These are phyloP conservation scores for Ascaphus truei DNA, from an alignment of 2,113 vertebrate genomes.

Conservation along the genomic window DNA sequence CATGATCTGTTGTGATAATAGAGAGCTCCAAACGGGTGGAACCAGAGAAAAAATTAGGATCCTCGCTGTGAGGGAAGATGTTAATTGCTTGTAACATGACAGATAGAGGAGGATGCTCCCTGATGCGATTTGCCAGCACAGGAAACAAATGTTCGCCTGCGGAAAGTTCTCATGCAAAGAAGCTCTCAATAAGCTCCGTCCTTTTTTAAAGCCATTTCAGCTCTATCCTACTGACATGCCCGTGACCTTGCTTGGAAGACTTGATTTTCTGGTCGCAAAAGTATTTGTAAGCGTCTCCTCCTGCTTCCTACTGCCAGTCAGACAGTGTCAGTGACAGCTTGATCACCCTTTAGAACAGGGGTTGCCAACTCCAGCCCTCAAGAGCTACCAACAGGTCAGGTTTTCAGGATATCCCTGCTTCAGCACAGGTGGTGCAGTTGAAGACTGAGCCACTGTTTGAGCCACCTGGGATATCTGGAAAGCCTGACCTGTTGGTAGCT, in stretches of 20 bases:
- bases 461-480: too few relatives aligned
- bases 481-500: too few relatives aligned
- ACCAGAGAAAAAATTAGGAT: slow-evolving; percentile 49
- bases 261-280: too few relatives aligned
- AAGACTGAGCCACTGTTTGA: too few relatives aligned
- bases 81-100: slow-evolving; percentile 59
- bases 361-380: too few relatives aligned
- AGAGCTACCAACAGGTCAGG: too few relatives aligned
- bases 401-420: too few relatives aligned
- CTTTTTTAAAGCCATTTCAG: background rate
- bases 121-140: slow-evolving; percentile 38
- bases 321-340: too few relatives aligned
- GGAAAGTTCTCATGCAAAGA: slow-evolving; percentile 19
- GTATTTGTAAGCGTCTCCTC: too few relatives aligned
- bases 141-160: slow-evolving; percentile 50
- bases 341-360: too few relatives aligned
- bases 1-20: slow-evolving; percentile 51
- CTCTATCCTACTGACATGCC: background rate
- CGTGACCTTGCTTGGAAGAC: background rate
- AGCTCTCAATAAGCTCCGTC: background rate
- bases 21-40: slow-evolving; percentile 46
- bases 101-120: slow-evolving; percentile 52
- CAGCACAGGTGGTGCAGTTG: too few relatives aligned
- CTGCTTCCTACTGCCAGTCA: too few relatives aligned
- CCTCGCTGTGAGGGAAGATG: slow-evolving; percentile 51